Conservation (phyloP, 2,797 vertebrate species). For the Zenarchopterus dispar region DNA sequence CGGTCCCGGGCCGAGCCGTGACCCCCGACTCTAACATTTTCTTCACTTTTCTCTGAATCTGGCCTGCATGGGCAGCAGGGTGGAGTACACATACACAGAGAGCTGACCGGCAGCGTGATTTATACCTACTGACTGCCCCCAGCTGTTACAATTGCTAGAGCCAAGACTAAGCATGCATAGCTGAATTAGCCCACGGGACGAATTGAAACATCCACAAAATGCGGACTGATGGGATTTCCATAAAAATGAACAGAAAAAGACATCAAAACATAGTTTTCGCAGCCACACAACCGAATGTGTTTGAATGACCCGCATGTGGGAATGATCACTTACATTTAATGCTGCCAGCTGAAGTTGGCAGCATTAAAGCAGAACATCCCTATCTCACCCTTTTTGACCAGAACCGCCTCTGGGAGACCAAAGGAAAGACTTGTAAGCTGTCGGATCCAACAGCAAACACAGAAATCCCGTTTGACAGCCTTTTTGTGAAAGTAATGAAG, state of each 20-base stretch:
- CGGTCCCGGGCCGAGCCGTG: constrained; percentile 2
- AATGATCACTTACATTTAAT: constrained; percentile 32
- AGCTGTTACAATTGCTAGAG: constrained; percentile 79
- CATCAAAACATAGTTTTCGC: constrained; percentile 4
- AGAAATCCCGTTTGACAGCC: constrained; percentile 65
- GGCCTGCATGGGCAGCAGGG: constrained; percentile 55
- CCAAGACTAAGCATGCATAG: constrained; percentile 81
- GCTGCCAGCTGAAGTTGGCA: constrained; percentile 42
- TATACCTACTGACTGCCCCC: constrained; percentile 83
- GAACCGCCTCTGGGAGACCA: constrained; percentile 43
- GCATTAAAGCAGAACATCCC: constrained; percentile 29
- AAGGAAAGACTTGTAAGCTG: constrained; percentile 62
- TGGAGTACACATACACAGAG: constrained; percentile 66
- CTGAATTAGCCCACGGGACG: constrained; percentile 62
- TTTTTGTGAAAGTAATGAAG: constrained; percentile 75
- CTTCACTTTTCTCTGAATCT: constrained; percentile 47
- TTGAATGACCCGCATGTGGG: constrained; percentile 24
- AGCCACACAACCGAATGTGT: not conserved
- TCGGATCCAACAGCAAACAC: constrained; percentile 67
- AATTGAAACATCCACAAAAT: constrained; percentile 67
- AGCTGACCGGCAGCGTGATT: constrained; percentile 77
- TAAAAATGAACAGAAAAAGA: constrained; percentile 3
- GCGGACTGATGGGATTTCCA: constrained; percentile 48
- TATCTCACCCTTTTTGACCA: constrained; percentile 10
- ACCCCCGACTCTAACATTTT: constrained; percentile 50